These are phyloP conservation scores for Pristis pectinata DNA, from an alignment of 2,797 vertebrate genomes.

Conservation along the genomic window DNA sequence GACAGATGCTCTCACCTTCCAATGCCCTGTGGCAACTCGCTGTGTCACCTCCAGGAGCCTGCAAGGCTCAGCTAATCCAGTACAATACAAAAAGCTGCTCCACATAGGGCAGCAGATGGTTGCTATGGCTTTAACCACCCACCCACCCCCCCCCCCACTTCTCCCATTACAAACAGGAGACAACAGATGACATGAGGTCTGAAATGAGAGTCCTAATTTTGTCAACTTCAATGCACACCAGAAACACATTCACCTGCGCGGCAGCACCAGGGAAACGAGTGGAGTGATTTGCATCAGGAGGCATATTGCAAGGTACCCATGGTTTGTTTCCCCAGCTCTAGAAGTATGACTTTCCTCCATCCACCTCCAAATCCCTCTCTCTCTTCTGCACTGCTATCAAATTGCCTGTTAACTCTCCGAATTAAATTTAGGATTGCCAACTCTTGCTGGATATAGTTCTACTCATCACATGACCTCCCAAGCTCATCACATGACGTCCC, in stretches of 20 bases:
- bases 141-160: not conserved
- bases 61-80: not conserved
- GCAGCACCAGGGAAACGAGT: not conserved
- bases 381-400: no score
- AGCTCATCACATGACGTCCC: not conserved
- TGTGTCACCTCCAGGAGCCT: not conserved
- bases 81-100: not conserved
- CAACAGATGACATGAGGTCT: constrained; percentile 1
- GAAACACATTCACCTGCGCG: not conserved
- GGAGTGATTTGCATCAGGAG: not conserved
- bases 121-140: not conserved
- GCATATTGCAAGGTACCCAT: not conserved
- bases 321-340: not conserved
- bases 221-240: not conserved
- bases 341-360: no score
- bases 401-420: not conserved
- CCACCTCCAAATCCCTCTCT: no score
- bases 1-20: constrained; percentile 28
- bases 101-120: not conserved
- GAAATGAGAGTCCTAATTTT: not conserved
- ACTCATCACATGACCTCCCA: not conserved
- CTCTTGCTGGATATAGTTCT: not conserved
- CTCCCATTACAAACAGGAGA: not conserved
- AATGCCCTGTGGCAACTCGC: not conserved
- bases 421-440: not conserved